phyloP scores from a whole-genome alignment of 1,140 invertebrate genomes.

The Plodia interpunctella region DNA sequence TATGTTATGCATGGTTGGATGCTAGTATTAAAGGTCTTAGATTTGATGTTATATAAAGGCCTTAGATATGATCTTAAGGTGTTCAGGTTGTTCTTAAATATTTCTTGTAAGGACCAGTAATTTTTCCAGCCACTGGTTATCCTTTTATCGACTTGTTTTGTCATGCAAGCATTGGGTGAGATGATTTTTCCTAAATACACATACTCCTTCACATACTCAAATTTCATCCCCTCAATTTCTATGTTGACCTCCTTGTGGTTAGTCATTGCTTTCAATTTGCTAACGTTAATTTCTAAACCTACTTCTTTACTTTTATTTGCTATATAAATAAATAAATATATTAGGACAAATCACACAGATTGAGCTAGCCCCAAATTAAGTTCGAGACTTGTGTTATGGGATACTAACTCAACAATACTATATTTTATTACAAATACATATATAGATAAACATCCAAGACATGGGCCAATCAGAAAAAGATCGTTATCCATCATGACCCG shows the following conservation, averaged over 20 bases:
- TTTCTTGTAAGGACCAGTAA: conserved; percentile 21
- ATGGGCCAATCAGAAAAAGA: no score
- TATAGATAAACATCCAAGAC: no score
- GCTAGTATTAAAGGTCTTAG: no score
- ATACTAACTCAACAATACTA: no score
- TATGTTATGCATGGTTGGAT: background rate
- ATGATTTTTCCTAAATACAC: conserved; percentile 28
- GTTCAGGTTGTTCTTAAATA: conserved; percentile 21
- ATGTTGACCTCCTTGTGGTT: conserved; percentile 17
- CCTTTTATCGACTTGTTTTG: conserved; percentile 16
- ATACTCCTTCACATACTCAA: conserved; percentile 23
- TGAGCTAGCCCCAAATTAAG: no score
- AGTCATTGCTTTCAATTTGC: conserved; percentile 25
- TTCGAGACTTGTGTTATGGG: no score
- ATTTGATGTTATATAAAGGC: no score
- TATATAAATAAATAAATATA: no score
- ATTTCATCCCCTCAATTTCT: conserved; percentile 9
- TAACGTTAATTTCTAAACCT: conserved; percentile 22
- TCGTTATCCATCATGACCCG: no score
- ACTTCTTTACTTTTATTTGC: conserved; percentile 12
- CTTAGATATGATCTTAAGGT: no score
- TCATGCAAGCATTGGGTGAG: background rate
- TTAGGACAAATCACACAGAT: no score
- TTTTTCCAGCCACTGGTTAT: conserved; percentile 16
- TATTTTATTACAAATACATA: no score